A percentile compares a stretch with the other conserved stretches of the same genome.
These are phyloP conservation scores for honey bee (Apis mellifera) DNA, from an alignment of 1,140 invertebrate species.

Conservation along the genomic window DNA sequence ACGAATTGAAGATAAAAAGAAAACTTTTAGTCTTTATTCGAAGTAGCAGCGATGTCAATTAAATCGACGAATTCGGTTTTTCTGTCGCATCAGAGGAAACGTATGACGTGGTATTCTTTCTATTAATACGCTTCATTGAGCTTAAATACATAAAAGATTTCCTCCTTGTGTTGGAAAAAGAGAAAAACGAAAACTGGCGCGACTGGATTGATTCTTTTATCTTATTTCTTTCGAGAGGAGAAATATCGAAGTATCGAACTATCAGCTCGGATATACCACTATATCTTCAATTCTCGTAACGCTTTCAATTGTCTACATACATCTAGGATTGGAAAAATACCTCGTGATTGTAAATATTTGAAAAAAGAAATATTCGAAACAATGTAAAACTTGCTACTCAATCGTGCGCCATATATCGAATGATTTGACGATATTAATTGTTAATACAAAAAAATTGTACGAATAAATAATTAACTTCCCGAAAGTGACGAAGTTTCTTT, in stretches of 20 bases:
- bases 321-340: too few species aligned
- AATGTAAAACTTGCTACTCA: too few species aligned
- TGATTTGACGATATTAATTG: too few species aligned
- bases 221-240: neutral
- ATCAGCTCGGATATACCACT: neutral
- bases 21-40: neutral
- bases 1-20: neutral
- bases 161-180: neutral
- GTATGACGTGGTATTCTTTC: conserved; percentile 15
- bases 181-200: conserved; percentile 1
- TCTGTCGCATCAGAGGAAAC: conserved; percentile 2
- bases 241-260: neutral
- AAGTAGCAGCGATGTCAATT: neutral
- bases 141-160: conserved; percentile 27
- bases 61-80: conserved; percentile 27
- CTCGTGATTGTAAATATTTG: too few species aligned
- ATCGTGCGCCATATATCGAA: too few species aligned
- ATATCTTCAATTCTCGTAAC: too few species aligned
- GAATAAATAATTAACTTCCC: neutral
- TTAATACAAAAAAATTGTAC: too few species aligned
- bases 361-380: too few species aligned
- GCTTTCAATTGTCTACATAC: neutral
- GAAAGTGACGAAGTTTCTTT: neutral
- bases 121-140: conserved; percentile 28
- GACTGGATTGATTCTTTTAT: neutral